Evolutionary conservation across 92 coral and sea anemone species (phyloP).

Genomic region (Phymanthus crucifer): DNA sequence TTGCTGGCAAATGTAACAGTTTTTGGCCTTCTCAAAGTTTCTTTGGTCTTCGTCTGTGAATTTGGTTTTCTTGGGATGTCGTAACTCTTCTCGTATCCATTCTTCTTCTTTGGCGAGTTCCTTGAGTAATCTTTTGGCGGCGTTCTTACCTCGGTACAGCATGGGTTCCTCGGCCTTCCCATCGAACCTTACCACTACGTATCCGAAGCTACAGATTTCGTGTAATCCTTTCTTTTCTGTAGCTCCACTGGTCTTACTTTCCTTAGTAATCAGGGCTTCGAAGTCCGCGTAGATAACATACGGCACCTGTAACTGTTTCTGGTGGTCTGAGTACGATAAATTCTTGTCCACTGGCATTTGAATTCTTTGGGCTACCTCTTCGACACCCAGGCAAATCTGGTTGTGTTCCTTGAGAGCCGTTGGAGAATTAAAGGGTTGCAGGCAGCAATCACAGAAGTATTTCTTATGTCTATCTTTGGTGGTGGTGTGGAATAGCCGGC

Average conservation of each 20-base stretch:
- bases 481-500: neutral
- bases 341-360: neutral
- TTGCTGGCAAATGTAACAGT: neutral
- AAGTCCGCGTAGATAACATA: slow-evolving; percentile 18
- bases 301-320: neutral
- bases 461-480: neutral
- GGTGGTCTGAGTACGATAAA: neutral
- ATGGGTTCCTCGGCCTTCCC: neutral
- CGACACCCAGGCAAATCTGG: neutral
- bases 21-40: neutral
- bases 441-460: neutral
- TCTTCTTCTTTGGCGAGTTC: neutral
- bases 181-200: neutral
- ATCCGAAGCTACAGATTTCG: neutral
- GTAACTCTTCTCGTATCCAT: neutral
- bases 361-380: neutral
- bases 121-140: neutral
- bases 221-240: neutral
- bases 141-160: neutral
- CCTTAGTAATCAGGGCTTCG: neutral
- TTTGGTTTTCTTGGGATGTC: neutral
- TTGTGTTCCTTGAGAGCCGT: neutral
- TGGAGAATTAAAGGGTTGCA: neutral
- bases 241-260: neutral
- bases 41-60: neutral